Evolutionary conservation across 64 coral and sea anemone genomes (phyloP), one percentile per base, ranked within the genome.

Genomic region (Actinia equina): DNA sequence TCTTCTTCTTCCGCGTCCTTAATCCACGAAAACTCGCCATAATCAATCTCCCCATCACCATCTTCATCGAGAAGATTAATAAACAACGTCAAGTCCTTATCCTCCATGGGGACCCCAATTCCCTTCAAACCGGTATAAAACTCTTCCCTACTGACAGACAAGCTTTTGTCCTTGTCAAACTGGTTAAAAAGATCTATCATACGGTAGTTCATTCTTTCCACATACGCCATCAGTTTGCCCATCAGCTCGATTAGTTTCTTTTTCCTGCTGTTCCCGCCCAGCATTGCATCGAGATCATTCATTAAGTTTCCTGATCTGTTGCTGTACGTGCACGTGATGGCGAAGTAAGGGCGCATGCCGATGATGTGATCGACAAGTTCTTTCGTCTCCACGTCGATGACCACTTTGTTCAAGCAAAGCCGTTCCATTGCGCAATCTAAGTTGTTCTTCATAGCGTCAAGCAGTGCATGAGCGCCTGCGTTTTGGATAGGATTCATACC

Each of bases 141-240:
- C 55, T 98, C 95, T 2, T 98, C 92, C 58, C 79, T 91, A 22
- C 85, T 91, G 46, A 98, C 95, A 25, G 95, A 98, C 84, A 94
- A 62, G 49, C 92, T 98, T n/a, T 98, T 89, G 70, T 98, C 95
- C 59, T 98, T 98, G 84, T 98, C 95, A 89, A 98, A 98, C 92
- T 98, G 95, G 22, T 98, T 94, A 79, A 98, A 94, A 54, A 98
- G 69, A 67, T 98, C 92, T 13, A 98, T 30, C 54, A 98, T 82
- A 52, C 95, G 84, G 51, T 93, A 84, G 55, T 98, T 98, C 86
- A 89, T 98, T 4, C 60, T 67, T 44, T 91, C 89, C 10, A 98
- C 89, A 22, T 98, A 98, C 19, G 80, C 71, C 78, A 89, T 94
- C 51, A 98, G 69, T 22, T 91, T 69, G 63, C 87, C 84, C 43